These are phyloP conservation scores for Fulmarus glacialis DNA, from an alignment of 2,113 vertebrate genomes.

Conservation along the genomic window DNA sequence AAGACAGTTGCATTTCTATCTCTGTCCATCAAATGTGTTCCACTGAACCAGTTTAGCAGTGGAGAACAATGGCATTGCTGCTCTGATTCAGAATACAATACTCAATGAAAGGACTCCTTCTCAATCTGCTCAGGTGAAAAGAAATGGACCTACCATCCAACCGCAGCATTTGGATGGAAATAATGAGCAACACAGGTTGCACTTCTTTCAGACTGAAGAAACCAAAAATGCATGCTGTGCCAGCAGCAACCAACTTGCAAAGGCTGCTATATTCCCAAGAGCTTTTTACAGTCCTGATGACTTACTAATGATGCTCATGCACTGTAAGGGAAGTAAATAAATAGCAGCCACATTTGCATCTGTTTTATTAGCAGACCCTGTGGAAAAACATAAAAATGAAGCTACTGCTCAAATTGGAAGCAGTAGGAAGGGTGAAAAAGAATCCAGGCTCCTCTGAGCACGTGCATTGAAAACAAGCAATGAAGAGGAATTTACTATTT, in stretches of 20 bases:
- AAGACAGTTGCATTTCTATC: neutral
- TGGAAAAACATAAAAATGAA: neutral
- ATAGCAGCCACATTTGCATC: neutral
- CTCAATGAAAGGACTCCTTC: neutral
- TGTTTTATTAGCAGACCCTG: neutral
- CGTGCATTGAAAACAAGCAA: neutral
- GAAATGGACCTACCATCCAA: neutral
- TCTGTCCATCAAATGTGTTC: neutral
- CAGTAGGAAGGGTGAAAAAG: neutral
- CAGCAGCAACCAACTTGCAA: neutral
- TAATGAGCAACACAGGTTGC: neutral
- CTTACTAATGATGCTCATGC: neutral
- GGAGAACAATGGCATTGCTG: neutral
- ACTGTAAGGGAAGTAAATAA: neutral
- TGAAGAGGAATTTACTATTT: neutral
- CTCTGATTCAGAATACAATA: neutral
- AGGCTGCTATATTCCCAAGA: neutral
- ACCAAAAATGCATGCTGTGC: neutral
- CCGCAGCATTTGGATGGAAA: neutral
- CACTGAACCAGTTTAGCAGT: neutral
- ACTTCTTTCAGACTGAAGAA: neutral
- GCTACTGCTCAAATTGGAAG: neutral
- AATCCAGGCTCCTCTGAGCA: neutral
- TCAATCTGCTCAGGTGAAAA: constrained; percentile 41
- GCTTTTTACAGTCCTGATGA: neutral